Evolutionary conservation across 2,888 invertebrate species (phyloP).

Genomic region (Mycalesis mineus): DNA sequence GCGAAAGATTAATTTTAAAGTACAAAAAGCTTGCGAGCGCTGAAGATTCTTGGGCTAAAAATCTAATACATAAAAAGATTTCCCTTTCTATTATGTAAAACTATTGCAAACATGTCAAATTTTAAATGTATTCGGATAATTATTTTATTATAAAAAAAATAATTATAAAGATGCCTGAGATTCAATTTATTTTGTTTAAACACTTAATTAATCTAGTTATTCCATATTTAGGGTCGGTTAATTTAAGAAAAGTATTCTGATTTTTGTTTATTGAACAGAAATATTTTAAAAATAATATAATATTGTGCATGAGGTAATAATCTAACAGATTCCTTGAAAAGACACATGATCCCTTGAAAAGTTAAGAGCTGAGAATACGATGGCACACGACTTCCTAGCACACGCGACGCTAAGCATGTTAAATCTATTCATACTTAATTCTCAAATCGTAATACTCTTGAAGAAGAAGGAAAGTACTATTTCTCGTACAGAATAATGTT

Average conservation of each 20-base stretch:
- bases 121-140: background rate
- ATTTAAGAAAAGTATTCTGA: background rate
- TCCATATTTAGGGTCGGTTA: background rate
- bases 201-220: background rate
- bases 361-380: too few species aligned
- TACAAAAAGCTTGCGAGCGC: constrained; percentile 12
- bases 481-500: too few species aligned
- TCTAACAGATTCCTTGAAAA: too few species aligned
- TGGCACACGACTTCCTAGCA: too few species aligned
- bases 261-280: background rate
- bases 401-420: too few species aligned
- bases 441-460: too few species aligned
- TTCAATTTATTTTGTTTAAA: background rate
- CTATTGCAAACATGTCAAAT: background rate
- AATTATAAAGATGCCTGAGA: background rate
- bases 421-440: too few species aligned
- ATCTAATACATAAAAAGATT: background rate
- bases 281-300: background rate
- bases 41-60: constrained; percentile 2
- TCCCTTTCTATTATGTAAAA: background rate
- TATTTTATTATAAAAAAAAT: background rate
- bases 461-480: too few species aligned
- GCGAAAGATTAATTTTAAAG: constrained; percentile 9
- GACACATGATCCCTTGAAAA: too few species aligned
- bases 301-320: background rate